phyloP scores from a whole-genome alignment of 2,888 invertebrate genomes.

The Scotopteryx bipunctaria region DNA sequence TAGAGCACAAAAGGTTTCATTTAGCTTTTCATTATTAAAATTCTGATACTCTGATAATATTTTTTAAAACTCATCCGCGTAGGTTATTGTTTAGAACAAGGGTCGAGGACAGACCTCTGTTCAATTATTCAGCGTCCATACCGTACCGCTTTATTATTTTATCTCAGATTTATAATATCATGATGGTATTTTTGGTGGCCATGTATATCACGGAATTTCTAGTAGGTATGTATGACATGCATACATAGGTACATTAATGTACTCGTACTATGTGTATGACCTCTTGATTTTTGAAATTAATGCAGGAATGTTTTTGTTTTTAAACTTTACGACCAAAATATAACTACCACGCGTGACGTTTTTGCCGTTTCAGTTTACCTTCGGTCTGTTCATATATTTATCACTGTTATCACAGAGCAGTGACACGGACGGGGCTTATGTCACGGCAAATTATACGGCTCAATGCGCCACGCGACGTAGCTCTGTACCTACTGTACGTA shows the following conservation, averaged over 20 bases:
- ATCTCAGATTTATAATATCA: constrained; percentile 43
- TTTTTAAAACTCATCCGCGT: constrained; percentile 51
- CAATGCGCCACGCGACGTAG: constrained; percentile 19
- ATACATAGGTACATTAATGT: no score
- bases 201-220: not conserved
- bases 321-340: not conserved
- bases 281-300: no score
- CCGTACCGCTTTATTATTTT: constrained; percentile 69
- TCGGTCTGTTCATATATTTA: constrained; percentile 12
- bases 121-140: constrained; percentile 62
- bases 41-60: constrained; percentile 46
- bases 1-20: constrained; percentile 47
- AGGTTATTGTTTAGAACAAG: constrained; percentile 56
- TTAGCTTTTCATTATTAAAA: constrained; percentile 60
- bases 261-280: no score
- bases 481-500: constrained; percentile 3
- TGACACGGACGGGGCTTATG: constrained; percentile 23
- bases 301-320: no score
- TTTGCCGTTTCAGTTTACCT: not conserved
- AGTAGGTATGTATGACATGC: no score
- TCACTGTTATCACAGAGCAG: constrained; percentile 15
- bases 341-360: not conserved
- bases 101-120: constrained; percentile 52
- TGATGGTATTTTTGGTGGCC: constrained; percentile 3
- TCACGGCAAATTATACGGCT: constrained; percentile 29